Percentiles rank a stretch among this genome's conserved stretches.
These are phyloP conservation scores for Sebastes glaucus DNA, from an alignment of 2,797 vertebrate genomes.

Conservation along the genomic window DNA sequence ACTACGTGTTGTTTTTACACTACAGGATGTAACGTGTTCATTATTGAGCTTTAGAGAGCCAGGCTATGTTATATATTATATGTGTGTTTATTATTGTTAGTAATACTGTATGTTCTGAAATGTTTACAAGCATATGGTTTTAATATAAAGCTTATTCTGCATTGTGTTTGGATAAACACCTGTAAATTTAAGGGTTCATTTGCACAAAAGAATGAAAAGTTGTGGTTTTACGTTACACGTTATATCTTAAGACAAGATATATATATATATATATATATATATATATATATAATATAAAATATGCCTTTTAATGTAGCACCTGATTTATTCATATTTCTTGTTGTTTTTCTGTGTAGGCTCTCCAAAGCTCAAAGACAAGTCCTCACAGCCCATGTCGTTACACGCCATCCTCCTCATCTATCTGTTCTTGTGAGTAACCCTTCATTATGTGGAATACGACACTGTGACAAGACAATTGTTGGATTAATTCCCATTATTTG, in stretches of 20 bases:
- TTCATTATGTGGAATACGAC: slow-evolving; percentile 6
- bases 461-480: background rate
- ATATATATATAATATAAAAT: no score
- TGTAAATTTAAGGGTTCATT: background rate
- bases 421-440: slow-evolving; percentile 88
- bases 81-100: background rate
- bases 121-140: background rate
- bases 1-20: background rate
- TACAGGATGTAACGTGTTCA: background rate
- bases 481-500: background rate
- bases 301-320: background rate
- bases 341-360: slow-evolving; percentile 64
- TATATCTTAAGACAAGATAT: background rate
- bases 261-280: no score
- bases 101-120: background rate
- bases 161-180: background rate
- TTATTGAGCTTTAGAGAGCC: no score
- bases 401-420: slow-evolving; percentile 89
- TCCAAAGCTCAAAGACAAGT: slow-evolving; percentile 72
- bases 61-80: background rate
- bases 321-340: background rate
- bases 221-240: background rate
- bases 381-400: slow-evolving; percentile 78
- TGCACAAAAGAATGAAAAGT: background rate
- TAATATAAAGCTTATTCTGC: no score